phyloP scores from a whole-genome alignment of 2,888 invertebrate species.

The Arctia plantaginis region DNA sequence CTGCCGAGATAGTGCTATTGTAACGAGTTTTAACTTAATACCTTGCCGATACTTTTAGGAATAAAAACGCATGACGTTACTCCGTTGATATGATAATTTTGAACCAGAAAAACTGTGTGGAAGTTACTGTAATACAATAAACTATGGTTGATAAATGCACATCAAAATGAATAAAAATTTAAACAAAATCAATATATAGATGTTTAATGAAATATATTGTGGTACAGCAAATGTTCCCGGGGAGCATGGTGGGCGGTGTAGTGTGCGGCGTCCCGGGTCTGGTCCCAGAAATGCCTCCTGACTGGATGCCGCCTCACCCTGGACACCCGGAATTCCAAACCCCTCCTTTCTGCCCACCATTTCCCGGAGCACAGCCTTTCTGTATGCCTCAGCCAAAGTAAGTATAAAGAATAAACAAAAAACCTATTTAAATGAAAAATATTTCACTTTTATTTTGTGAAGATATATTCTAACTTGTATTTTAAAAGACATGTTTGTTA shows the following conservation, averaged over 20 bases:
- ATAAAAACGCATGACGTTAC: too few relatives aligned
- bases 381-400: slow-evolving; percentile 81
- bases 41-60: too few relatives aligned
- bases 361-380: slow-evolving; percentile 68
- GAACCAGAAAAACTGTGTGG: too few relatives aligned
- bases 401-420: slow-evolving; percentile 47
- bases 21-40: too few relatives aligned
- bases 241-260: slow-evolving; percentile 66
- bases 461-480: neutral
- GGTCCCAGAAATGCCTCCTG: slow-evolving; percentile 57
- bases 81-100: too few relatives aligned
- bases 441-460: too few relatives aligned
- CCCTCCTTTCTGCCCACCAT: slow-evolving; percentile 69
- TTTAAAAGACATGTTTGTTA: neutral
- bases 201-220: neutral
- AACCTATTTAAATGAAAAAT: too few relatives aligned
- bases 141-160: too few relatives aligned
- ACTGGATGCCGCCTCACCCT: slow-evolving; percentile 65
- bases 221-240: slow-evolving; percentile 71
- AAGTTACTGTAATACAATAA: too few relatives aligned
- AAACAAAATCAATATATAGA: neutral
- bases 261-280: slow-evolving; percentile 55
- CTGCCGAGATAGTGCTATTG: too few relatives aligned
- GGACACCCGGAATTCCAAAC: slow-evolving; percentile 49
- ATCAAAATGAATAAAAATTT: neutral